Base-by-base conservation (phyloP, 1,140 invertebrate genomes). In the Rhynchophorus ferrugineus region DNA sequence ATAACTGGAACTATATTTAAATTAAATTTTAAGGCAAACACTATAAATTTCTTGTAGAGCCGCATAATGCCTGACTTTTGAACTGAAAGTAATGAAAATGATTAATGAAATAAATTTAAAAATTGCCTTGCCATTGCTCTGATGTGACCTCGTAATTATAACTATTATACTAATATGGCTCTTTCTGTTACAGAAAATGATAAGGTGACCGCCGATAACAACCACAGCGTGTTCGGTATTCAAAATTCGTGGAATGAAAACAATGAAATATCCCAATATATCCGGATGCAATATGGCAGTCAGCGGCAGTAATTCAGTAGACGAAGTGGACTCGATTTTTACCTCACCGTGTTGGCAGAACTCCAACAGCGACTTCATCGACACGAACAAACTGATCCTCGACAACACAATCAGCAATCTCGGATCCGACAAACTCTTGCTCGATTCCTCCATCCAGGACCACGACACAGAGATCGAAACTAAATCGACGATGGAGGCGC, bases 401-500 rank as follows among this genome's bases (percentile, higher is more conserved):
- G 68, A 70, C 20, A 56, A 59, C 18, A 50, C 57, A 3, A 68
- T 67, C 37, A 61, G 56, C 33, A 63, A 62, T 42, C 38, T 66
- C 19, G 67, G 70, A 2, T 72, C 72, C 61, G 75, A 77, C 43
- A 71, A 73, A 2, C 48, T 76, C 1, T 61, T 76, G 1, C 43
- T 76, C 0, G 70, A 71, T 14, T 65, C 70, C 0, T 67, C 71
- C 1, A 19, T 69, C 61, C 71, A 72, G 64, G 17, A 65, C 62
- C n/a, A n/a, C n/a, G 68, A 72, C n/a, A 64, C 61, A 36, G 70
- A 72, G 44, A 62, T 69, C 21, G 66, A 69, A 44, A 70, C 69
- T 13, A 81, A 80, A 66, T 70, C 71, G 35, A 73, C 74, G 0
- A 72, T 80, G 63, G 79, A 82, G 57, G 75, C 75, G 13, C 69